Conservation (phyloP, 2,888 invertebrate genomes). For the Lasioglossum calceatum region DNA sequence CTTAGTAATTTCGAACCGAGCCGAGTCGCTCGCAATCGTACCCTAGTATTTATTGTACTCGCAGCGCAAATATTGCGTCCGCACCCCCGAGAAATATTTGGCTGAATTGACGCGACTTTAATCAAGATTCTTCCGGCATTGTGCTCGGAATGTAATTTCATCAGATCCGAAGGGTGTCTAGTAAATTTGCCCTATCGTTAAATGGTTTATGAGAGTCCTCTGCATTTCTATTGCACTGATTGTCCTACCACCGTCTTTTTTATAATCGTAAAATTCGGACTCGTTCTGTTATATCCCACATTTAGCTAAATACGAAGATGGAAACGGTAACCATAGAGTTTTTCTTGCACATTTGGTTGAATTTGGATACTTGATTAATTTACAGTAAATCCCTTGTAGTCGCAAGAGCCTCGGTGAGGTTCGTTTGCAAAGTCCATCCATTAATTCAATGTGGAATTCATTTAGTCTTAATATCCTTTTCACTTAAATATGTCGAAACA, state of each 20-base stretch:
- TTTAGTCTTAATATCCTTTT: no score
- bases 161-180: neutral
- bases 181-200: neutral
- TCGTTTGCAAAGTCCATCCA: no score
- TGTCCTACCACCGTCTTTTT: neutral
- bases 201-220: neutral
- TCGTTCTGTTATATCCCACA: neutral
- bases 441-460: no score
- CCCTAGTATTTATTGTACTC: neutral
- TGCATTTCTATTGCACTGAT: neutral
- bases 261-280: neutral
- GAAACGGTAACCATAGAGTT: no score
- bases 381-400: no score
- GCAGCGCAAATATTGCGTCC: neutral
- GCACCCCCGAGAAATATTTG: neutral
- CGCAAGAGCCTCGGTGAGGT: no score
- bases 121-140: constrained; percentile 1
- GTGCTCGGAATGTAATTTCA: constrained; percentile 8
- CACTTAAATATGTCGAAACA: no score
- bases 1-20: constrained; percentile 40
- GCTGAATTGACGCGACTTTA: constrained; percentile 2
- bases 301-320: no score
- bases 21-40: constrained; percentile 4
- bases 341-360: no score
- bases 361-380: no score